phyloP scores from a whole-genome alignment of 2,888 invertebrate species.

The Leptura quadrifasciata region DNA sequence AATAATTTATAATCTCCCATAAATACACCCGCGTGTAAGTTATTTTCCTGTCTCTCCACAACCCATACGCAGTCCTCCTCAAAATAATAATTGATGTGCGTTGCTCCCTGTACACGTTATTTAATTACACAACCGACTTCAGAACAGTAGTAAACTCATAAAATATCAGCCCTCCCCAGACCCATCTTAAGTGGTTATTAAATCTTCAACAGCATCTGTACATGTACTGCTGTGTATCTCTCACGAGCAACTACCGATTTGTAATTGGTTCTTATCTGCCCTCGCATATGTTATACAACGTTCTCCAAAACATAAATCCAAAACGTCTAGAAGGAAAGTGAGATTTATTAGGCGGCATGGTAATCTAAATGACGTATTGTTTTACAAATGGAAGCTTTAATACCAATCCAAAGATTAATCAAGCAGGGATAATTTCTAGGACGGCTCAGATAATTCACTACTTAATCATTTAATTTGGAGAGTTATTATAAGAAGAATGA shows the following conservation, averaged over 20 bases:
- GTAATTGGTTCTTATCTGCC: constrained; percentile 37
- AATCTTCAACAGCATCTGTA: constrained; percentile 31
- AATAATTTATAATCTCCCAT: neutral
- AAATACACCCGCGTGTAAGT: neutral
- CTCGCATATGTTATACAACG: constrained; percentile 25
- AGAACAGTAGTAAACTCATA: constrained; percentile 18
- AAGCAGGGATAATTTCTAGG: constrained; percentile 37
- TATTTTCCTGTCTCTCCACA: neutral
- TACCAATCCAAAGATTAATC: constrained; percentile 53
- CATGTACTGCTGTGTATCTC: constrained; percentile 13
- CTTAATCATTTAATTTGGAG: constrained; percentile 26
- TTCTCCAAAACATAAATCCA: constrained; percentile 29
- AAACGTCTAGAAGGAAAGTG: constrained; percentile 27
- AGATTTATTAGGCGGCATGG: constrained; percentile 40
- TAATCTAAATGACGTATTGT: constrained; percentile 57
- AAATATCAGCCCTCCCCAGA: constrained; percentile 13
- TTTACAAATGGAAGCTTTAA: constrained; percentile 54
- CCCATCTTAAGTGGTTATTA: constrained; percentile 30
- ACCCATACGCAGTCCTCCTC: constrained; percentile 17
- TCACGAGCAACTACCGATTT: constrained; percentile 15
- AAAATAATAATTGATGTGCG: constrained; percentile 22
- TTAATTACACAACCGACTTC: constrained; percentile 27
- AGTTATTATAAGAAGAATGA: constrained; percentile 2
- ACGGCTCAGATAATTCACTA: constrained; percentile 18
- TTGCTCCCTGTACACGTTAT: constrained; percentile 8